phyloP scores from a whole-genome alignment of 2,888 invertebrate genomes.

The Polydrusus cervinus region DNA sequence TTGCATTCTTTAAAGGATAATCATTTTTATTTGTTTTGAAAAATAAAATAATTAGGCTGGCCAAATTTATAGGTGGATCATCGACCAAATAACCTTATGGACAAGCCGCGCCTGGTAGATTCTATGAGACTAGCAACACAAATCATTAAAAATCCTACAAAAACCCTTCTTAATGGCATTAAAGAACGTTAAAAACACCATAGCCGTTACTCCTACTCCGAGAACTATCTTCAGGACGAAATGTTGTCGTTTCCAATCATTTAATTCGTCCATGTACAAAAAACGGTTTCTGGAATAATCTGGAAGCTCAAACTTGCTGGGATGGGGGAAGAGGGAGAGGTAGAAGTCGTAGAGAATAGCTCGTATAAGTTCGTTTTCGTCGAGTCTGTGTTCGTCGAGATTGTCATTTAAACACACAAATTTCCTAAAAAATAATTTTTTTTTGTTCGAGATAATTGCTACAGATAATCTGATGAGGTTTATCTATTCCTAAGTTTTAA shows the following conservation, averaged over 20 bases:
- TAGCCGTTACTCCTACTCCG: constrained; percentile 56
- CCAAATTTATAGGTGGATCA: too few relatives aligned
- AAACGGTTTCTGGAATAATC: constrained; percentile 82
- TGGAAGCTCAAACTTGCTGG: constrained; percentile 83
- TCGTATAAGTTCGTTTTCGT: constrained; percentile 79
- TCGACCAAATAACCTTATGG: too few relatives aligned
- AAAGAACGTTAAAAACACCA: constrained; percentile 60
- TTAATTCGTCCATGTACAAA: constrained; percentile 74
- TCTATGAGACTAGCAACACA: constrained; percentile 56
- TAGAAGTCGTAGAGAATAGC: constrained; percentile 84
- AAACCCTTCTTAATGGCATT: constrained; percentile 62
- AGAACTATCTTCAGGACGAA: constrained; percentile 65
- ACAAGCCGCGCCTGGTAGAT: too few relatives aligned
- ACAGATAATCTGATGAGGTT: too few relatives aligned
- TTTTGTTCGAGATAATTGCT: too few relatives aligned
- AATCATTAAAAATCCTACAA: constrained; percentile 61
- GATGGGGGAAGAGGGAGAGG: constrained; percentile 80
- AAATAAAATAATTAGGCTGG: too few relatives aligned
- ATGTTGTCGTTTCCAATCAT: constrained; percentile 74
- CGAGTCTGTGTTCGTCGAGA: constrained; percentile 76
- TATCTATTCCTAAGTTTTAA: too few relatives aligned
- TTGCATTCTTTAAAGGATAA: too few relatives aligned
- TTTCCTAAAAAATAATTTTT: constrained; percentile 75
- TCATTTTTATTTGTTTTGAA: too few relatives aligned
- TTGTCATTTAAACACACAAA: constrained; percentile 89